These are phyloP conservation scores for Erebia ligea DNA, from an alignment of 2,888 invertebrate species.

Conservation along the genomic window DNA sequence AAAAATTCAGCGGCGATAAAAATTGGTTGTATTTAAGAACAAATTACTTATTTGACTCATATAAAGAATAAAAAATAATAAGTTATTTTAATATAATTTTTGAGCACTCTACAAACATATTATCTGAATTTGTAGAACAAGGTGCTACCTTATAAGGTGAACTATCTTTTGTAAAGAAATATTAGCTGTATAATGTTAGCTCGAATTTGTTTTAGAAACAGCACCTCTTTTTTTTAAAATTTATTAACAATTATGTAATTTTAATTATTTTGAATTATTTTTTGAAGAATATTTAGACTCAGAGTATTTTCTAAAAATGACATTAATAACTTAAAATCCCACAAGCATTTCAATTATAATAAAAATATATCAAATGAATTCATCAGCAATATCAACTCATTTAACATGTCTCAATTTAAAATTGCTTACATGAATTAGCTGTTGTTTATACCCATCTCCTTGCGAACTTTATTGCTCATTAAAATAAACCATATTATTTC, in stretches of 20 bases:
- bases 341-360: background rate
- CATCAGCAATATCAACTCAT: background rate
- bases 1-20: background rate
- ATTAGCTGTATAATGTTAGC: background rate
- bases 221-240: background rate
- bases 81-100: background rate
- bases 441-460: conserved; percentile 3
- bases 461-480: conserved; percentile 30
- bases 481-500: background rate
- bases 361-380: background rate
- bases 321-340: too few relatives aligned
- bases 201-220: background rate
- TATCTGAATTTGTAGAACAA: background rate
- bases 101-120: background rate
- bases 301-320: background rate
- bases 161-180: background rate
- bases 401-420: conserved; percentile 18
- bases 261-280: background rate
- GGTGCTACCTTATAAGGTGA: too few relatives aligned
- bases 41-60: too few relatives aligned
- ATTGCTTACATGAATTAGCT: conserved; percentile 22
- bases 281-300: too few relatives aligned
- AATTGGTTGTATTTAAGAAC: too few relatives aligned
- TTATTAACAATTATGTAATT: background rate
- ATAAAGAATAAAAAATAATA: background rate